A percentile compares a stretch with the other conserved stretches of the same genome.
Conservation (phyloP, 2,888 invertebrate genomes). For the Ectemnius cavifrons region DNA sequence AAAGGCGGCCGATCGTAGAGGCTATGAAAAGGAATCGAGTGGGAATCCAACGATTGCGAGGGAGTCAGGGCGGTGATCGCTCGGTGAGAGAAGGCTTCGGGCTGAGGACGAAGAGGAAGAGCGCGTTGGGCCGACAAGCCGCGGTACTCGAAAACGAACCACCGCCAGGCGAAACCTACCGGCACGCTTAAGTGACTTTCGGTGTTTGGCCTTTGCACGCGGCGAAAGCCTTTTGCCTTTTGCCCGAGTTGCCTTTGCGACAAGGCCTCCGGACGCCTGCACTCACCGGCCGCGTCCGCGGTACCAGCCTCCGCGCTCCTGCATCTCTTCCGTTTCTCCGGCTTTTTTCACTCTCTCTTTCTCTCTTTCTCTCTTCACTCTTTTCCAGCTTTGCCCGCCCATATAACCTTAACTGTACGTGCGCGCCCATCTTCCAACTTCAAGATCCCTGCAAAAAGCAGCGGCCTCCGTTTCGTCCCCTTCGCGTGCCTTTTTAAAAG, state of each 20-base stretch:
- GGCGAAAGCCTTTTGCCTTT: conserved; percentile 60
- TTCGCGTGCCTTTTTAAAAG: too few relatives aligned
- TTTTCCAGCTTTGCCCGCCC: too few relatives aligned
- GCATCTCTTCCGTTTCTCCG: conserved; percentile 13
- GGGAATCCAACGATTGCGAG: neutral
- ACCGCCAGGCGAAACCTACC: conserved; percentile 60
- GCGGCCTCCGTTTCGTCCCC: too few relatives aligned
- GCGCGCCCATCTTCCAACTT: too few relatives aligned
- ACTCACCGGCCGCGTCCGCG: neutral
- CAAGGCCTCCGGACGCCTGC: conserved; percentile 53
- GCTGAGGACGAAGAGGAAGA: conserved; percentile 1
- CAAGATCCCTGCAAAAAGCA: too few relatives aligned
- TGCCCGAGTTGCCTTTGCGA: conserved; percentile 54
- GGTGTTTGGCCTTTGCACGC: conserved; percentile 71
- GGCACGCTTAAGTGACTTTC: conserved; percentile 76
- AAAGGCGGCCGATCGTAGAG: too few relatives aligned
- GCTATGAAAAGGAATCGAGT: neutral
- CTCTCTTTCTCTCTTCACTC: conserved; percentile 9
- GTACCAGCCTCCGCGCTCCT: too few relatives aligned
- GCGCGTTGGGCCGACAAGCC: conserved; percentile 58
- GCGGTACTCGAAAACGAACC: conserved; percentile 60
- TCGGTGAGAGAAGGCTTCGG: neutral
- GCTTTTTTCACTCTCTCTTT: neutral
- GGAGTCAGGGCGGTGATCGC: neutral
- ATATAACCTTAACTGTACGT: too few relatives aligned